These are phyloP conservation scores for Habropoda laboriosa DNA, from an alignment of 1,140 invertebrate species.

Conservation along the genomic window DNA sequence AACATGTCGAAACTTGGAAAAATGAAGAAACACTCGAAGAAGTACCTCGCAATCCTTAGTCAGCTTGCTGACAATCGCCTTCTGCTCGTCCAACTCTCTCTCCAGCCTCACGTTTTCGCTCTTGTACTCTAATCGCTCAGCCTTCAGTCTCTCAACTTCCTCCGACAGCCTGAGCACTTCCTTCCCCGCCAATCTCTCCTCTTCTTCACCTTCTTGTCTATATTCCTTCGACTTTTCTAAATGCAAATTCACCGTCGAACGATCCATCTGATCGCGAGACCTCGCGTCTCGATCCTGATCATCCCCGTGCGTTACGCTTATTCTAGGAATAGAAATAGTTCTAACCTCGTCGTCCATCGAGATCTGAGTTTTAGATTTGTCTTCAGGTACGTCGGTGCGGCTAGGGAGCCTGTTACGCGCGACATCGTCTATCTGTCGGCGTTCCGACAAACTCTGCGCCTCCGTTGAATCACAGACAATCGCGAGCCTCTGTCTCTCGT, in stretches of 20 bases:
- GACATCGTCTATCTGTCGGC: background rate
- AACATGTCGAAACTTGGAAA: background rate
- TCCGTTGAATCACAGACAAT: background rate
- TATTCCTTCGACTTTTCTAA: slow-evolving; percentile 25
- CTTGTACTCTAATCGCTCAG: slow-evolving; percentile 44
- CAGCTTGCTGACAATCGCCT: slow-evolving; percentile 62
- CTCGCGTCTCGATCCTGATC: background rate
- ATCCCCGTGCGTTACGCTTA: background rate
- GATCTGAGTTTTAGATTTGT: background rate
- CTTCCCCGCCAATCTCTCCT: slow-evolving; percentile 12
- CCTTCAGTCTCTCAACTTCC: slow-evolving; percentile 58
- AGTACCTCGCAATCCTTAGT: slow-evolving; percentile 71
- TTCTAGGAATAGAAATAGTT: background rate
- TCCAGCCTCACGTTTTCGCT: slow-evolving; percentile 67
- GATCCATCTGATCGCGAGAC: slow-evolving; percentile 10
- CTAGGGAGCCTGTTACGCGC: background rate
- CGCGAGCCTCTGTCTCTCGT: background rate
- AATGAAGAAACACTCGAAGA: slow-evolving; percentile 16
- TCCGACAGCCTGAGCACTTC: slow-evolving; percentile 34
- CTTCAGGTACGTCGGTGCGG: slow-evolving; percentile 22
- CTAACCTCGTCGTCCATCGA: background rate
- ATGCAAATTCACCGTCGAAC: slow-evolving; percentile 33
- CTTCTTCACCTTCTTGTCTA: background rate
- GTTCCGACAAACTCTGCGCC: background rate
- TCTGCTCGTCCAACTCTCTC: slow-evolving; percentile 68